A percentile compares a stretch with the other conserved stretches of the same genome.
Evolutionary conservation across 1,140 invertebrate species (phyloP).

Genomic region (Penaeus chinensis): DNA sequence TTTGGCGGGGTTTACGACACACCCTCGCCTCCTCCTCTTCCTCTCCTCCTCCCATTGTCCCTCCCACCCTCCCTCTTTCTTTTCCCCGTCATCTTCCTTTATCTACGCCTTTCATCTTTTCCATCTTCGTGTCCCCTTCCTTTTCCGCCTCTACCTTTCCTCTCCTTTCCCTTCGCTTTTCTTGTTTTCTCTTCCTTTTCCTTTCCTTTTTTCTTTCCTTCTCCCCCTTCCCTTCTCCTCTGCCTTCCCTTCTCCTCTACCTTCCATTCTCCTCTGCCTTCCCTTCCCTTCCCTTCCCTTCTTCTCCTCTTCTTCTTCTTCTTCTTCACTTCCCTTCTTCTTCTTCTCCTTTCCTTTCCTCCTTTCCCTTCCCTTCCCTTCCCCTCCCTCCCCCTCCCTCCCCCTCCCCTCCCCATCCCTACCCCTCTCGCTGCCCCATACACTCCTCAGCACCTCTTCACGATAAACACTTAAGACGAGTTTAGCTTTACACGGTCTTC

Average conservation of each 20-base stretch:
- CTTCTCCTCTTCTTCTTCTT: not conserved
- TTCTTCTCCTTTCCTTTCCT: not conserved
- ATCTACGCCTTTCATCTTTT: not conserved
- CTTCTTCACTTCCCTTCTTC: not conserved
- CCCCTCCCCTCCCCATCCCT: not conserved
- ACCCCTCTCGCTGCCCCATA: not conserved
- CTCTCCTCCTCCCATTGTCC: not conserved
- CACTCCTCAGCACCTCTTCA: not conserved
- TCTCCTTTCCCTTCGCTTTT: not conserved
- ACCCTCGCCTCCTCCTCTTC: not conserved
- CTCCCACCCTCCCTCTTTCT: not conserved
- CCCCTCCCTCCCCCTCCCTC: not conserved
- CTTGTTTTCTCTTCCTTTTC: not conserved
- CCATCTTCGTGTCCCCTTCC: not conserved
- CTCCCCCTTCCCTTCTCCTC: not conserved
- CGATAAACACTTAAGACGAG: constrained; percentile 31
- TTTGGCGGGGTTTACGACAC: constrained; percentile 54
- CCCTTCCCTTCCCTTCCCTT: too few relatives aligned
- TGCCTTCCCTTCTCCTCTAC: not conserved
- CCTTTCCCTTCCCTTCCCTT: not conserved
- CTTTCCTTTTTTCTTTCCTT: not conserved
- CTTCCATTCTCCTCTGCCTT: not conserved
- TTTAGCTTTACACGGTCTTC: constrained; percentile 22
- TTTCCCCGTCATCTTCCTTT: not conserved
- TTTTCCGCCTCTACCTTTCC: not conserved